phyloP scores from a whole-genome alignment of 2,888 invertebrate genomes.

The Nasonovia ribisnigri region DNA sequence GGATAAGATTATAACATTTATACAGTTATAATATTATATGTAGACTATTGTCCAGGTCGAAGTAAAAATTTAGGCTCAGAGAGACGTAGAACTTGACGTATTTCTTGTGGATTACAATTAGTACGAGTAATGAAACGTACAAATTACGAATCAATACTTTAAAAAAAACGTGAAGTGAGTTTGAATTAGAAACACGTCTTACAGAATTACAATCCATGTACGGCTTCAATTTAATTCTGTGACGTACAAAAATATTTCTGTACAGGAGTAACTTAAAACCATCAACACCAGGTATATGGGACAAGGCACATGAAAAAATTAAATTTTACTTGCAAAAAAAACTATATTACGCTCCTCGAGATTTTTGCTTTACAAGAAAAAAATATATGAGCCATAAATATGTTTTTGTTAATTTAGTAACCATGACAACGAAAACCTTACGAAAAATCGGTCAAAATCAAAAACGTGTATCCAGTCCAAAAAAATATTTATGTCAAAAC shows the following conservation, averaged over 20 bases:
- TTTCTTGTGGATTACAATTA: background rate
- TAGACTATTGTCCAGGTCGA: background rate
- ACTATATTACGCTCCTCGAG: no score
- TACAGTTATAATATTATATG: background rate
- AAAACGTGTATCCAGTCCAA: no score
- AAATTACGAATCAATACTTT: background rate
- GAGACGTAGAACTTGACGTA: background rate
- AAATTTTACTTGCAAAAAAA: background rate
- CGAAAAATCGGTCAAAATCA: no score
- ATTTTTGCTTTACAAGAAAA: no score
- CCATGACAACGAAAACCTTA: no score
- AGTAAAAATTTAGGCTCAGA: background rate
- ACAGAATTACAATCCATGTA: background rate
- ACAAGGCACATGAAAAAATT: background rate
- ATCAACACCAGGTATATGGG: background rate
- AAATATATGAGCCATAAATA: no score
- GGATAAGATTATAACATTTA: background rate
- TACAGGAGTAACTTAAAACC: background rate
- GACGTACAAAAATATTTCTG: background rate
- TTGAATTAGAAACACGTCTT: background rate
- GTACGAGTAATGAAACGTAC: background rate
- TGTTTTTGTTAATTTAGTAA: no score
- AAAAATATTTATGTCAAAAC: no score
- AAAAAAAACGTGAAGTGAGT: background rate
- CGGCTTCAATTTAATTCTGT: background rate